Evolutionary conservation across 2,113 vertebrate genomes (phyloP).

Genomic region (Dolichotis patagonum): DNA sequence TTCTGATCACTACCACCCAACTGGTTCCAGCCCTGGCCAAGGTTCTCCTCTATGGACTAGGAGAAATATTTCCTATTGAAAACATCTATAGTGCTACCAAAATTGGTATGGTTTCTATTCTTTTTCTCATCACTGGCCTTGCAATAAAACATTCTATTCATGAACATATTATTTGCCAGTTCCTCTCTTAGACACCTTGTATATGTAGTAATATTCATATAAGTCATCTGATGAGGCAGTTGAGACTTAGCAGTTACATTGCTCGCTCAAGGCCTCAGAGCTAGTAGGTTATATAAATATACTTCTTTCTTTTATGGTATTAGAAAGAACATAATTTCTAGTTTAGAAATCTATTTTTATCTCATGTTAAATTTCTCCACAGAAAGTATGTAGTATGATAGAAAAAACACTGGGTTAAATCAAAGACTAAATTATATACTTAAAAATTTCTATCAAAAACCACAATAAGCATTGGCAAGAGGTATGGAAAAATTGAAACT

Average conservation of each 20-base stretch:
- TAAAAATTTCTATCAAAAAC: background rate
- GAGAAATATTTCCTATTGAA: slow-evolving; percentile 97
- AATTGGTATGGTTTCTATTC: slow-evolving; percentile 89
- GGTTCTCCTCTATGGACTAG: slow-evolving; percentile 97
- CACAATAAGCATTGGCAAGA: background rate
- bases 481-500: background rate
- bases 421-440: background rate
- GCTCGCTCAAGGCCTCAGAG: background rate
- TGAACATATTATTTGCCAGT: background rate
- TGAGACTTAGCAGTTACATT: background rate
- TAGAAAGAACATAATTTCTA: slow-evolving; percentile 28
- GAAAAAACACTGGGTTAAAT: slow-evolving; percentile 29
- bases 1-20: slow-evolving; percentile 98
- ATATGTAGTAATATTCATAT: background rate
- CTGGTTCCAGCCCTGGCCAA: slow-evolving; percentile 98
- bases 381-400: background rate
- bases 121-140: slow-evolving; percentile 20
- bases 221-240: background rate
- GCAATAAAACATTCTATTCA: background rate
- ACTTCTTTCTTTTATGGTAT: slow-evolving; percentile 16
- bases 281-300: background rate
- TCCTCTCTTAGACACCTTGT: background rate
- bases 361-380: slow-evolving; percentile 14
- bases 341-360: slow-evolving; percentile 26
- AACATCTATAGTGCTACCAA: slow-evolving; percentile 99